Evolutionary conservation across 1,140 invertebrate species (phyloP).

Genomic region (Hyles euphorbiae): DNA sequence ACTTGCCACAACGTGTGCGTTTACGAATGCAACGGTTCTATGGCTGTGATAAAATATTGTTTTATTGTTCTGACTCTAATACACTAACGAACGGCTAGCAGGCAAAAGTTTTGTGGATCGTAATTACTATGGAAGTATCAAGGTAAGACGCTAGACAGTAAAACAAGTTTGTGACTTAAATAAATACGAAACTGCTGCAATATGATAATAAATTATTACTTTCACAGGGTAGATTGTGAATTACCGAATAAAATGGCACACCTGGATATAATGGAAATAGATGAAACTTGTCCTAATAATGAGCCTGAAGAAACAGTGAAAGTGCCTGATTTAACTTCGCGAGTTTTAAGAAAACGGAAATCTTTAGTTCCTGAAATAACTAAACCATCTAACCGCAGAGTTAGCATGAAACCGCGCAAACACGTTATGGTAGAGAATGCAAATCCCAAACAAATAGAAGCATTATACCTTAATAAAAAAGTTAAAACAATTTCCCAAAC

Average conservation of each 20-base stretch:
- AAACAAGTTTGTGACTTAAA: too few relatives aligned
- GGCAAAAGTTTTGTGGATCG: too few relatives aligned
- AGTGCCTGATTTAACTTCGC: constrained; percentile 29
- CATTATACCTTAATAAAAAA: constrained; percentile 65
- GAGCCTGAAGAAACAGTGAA: constrained; percentile 16
- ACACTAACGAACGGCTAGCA: too few relatives aligned
- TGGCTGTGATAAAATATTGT: too few relatives aligned
- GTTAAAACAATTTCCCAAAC: constrained; percentile 58
- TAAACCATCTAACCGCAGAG: constrained; percentile 57
- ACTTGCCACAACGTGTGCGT: too few relatives aligned
- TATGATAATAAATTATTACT: too few relatives aligned
- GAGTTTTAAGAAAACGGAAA: constrained; percentile 62
- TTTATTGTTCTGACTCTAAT: too few relatives aligned
- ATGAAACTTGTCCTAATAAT: constrained; percentile 22
- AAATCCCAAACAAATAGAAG: constrained; percentile 64
- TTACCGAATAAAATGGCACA: constrained; percentile 62
- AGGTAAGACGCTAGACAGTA: neutral
- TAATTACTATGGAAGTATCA: neutral
- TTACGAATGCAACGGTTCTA: too few relatives aligned
- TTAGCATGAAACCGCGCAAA: constrained; percentile 63
- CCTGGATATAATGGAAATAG: constrained; percentile 65
- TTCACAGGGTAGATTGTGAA: constrained; percentile 51
- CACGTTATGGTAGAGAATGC: constrained; percentile 49
- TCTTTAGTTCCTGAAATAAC: constrained; percentile 42
- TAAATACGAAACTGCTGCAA: too few relatives aligned